Base-by-base conservation (phyloP, 2,113 vertebrate genomes). In the Gymnarchus niloticus region DNA sequence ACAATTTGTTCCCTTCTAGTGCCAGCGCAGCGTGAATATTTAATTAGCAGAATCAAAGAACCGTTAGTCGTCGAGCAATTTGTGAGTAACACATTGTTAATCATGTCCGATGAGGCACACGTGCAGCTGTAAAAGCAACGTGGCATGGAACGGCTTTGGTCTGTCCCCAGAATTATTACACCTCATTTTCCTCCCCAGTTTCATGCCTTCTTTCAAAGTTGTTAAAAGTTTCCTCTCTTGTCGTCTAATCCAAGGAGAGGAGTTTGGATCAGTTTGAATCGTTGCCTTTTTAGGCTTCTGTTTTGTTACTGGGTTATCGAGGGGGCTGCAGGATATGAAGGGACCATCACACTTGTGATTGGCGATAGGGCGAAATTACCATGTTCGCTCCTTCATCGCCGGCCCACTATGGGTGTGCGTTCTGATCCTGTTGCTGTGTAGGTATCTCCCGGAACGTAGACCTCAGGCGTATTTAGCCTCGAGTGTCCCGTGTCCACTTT, bases 1-100 rank as follows among this genome's bases (percentile, higher is more conserved):
- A 59, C 52, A n/a, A 57, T 57, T 59, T 57, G 37, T 83, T 54
- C 21, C 52, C 82, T 83, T 83, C 82, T 41, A 54, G 56, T 57
- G 82, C 12, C 82, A 83, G 54, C 41, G 19, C 21, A 25, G 82
- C 1, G 33, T 83, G 54, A 83, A 56, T 83, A 83, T 83, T 83
- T 83, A 83, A 83, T 83, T 83, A 48, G 23, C 23, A 56, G 56
- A 83, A 57, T 59, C 82, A n/a, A 21, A 83, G 7, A 82, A 44
- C 33, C 41, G 52, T 57, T 83, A 57, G 19, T 44, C 19, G 41
- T 83, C 54, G 4, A 57, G 52, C 33, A 46, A 44, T 83, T 83
- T 44, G 41, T 44, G 81, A 83, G 37, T 59, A 33, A 83, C 37
- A 57, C 56, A 54, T 59, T 59, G 54, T 56, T 37, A 83, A 83